phyloP scores from a whole-genome alignment of 2,797 vertebrate genomes.

The Distichodus sexfasciatus region DNA sequence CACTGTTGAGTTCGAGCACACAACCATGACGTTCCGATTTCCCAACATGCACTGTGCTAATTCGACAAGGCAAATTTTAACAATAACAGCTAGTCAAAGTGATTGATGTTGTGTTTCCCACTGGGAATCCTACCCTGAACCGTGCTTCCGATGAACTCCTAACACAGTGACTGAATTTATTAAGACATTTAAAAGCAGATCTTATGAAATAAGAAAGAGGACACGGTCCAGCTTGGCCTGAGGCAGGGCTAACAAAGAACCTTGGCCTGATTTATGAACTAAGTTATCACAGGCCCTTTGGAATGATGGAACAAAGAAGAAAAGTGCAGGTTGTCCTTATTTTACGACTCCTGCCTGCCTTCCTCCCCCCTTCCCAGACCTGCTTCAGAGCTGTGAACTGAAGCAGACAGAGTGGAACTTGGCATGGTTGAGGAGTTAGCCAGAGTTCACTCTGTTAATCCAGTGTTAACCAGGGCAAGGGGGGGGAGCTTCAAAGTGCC shows the following conservation, averaged over 20 bases:
- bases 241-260: slow-evolving; percentile 3
- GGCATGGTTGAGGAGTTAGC: slow-evolving; percentile 53
- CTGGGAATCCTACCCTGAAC: slow-evolving; percentile 21
- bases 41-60: slow-evolving; percentile 28
- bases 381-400: slow-evolving; percentile 36
- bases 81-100: slow-evolving; percentile 42
- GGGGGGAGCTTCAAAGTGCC: slow-evolving; percentile 52
- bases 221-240: slow-evolving; percentile 14
- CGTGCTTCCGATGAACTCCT: slow-evolving; percentile 34
- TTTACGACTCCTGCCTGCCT: neutral
- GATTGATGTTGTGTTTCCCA: slow-evolving; percentile 41
- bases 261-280: slow-evolving; percentile 30
- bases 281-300: slow-evolving; percentile 17
- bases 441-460: slow-evolving; percentile 62
- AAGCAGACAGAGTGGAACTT: slow-evolving; percentile 37
- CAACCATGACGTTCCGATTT: slow-evolving; percentile 34
- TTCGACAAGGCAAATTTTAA: slow-evolving; percentile 30
- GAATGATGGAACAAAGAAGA: slow-evolving; percentile 31
- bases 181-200: slow-evolving; percentile 39
- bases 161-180: slow-evolving; percentile 36
- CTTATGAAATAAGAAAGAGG: slow-evolving; percentile 16
- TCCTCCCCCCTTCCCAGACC: neutral
- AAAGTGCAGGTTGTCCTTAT: neutral
- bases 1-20: neutral
- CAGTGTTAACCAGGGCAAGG: slow-evolving; percentile 48